These are phyloP conservation scores for Alectoris magna DNA, from an alignment of 2,797 vertebrate genomes.

Conservation along the genomic window DNA sequence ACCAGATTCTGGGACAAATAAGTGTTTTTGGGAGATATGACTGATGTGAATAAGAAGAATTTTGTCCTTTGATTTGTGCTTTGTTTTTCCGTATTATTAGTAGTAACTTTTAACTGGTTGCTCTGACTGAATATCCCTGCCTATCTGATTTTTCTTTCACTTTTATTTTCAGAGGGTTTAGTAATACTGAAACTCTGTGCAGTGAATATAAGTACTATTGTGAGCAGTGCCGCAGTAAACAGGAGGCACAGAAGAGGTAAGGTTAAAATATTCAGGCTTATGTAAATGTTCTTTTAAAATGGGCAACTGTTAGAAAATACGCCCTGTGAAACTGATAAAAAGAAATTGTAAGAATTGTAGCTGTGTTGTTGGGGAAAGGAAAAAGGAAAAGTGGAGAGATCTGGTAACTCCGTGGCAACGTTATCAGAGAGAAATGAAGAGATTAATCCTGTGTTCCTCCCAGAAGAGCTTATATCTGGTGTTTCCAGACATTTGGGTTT, in stretches of 20 bases:
- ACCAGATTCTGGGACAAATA: neutral
- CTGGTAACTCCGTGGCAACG: neutral
- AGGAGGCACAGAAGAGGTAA: slow-evolving; percentile 94
- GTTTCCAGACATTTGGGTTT: neutral
- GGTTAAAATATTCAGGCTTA: neutral
- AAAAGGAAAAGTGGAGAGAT: neutral
- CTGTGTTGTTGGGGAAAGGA: neutral
- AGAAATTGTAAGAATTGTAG: accelerated
- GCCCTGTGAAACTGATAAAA: neutral
- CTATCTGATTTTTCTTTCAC: neutral
- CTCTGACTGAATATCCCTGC: neutral
- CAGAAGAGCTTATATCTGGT: slow-evolving; percentile 14
- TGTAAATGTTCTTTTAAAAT: neutral
- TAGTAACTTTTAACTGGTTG: neutral
- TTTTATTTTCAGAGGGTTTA: slow-evolving; percentile 86
- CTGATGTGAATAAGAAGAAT: neutral
- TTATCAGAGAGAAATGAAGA: neutral
- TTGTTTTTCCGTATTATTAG: neutral
- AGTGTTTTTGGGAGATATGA: neutral
- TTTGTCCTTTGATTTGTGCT: neutral
- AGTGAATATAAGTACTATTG: slow-evolving; percentile 95
- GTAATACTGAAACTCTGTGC: slow-evolving; percentile 93
- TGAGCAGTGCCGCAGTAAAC: slow-evolving; percentile 94
- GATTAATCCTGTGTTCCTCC: neutral
- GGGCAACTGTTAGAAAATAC: neutral